phyloP scores from a whole-genome alignment of 2,797 vertebrate genomes.

The Gallinago solitaria region DNA sequence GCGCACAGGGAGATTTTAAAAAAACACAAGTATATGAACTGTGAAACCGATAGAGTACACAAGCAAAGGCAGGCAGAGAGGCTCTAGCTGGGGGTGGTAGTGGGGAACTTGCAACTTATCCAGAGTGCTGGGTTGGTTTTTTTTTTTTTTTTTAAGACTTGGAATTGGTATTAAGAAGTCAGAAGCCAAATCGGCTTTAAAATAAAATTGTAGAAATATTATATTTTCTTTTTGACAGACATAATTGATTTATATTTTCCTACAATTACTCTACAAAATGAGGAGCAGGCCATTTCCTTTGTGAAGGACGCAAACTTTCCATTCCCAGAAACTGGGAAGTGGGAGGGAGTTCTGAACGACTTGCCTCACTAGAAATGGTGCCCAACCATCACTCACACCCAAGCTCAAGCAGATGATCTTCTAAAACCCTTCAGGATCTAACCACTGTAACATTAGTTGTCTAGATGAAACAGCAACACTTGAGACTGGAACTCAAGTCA shows the following conservation, averaged over 20 bases:
- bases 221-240: neutral
- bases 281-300: neutral
- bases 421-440: neutral
- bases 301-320: neutral
- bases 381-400: neutral
- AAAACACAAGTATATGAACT: conserved; percentile 66
- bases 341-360: neutral
- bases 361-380: neutral
- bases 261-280: neutral
- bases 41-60: conserved; percentile 60
- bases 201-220: neutral
- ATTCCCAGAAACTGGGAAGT: neutral
- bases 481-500: neutral
- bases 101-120: neutral
- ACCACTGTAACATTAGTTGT: neutral
- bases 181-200: neutral
- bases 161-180: neutral
- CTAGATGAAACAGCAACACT: neutral
- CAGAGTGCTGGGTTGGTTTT: neutral
- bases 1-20: conserved; percentile 16
- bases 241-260: neutral
- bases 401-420: neutral
- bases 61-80: conserved; percentile 47
- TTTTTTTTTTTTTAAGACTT: neutral
- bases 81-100: neutral